These are phyloP conservation scores for Conus betulinus DNA, from an alignment of 1,140 invertebrate species.

Conservation along the genomic window DNA sequence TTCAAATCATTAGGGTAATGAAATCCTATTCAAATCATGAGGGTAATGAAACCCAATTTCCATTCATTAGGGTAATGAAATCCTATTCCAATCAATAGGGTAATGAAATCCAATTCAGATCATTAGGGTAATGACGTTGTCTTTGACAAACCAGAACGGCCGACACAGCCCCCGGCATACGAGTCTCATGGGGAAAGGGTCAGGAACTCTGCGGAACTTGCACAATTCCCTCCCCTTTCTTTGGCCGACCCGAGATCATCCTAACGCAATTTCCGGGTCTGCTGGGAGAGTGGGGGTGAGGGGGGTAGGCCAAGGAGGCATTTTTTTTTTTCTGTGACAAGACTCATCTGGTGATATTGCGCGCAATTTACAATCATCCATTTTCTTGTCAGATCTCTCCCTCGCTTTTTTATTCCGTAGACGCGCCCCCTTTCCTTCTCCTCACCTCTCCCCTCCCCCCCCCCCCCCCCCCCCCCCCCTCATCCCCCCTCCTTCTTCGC, in stretches of 20 bases:
- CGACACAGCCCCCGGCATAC: constrained; percentile 3
- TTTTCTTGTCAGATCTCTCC: constrained; percentile 37
- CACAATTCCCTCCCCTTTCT: background rate
- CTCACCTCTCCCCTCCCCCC: too few relatives aligned
- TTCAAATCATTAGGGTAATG: too few relatives aligned
- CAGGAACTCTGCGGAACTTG: background rate
- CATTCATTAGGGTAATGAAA: background rate
- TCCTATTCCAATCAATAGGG: background rate
- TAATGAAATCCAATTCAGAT: background rate
- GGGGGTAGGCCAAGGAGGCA: too few relatives aligned
- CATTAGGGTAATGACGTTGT: constrained; percentile 32
- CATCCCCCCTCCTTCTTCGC: too few relatives aligned
- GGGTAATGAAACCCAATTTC: constrained; percentile 11
- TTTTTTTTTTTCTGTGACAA: constrained; percentile 32
- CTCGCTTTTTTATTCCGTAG: constrained; percentile 18
- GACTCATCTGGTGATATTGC: constrained; percentile 31
- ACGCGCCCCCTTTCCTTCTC: too few relatives aligned
- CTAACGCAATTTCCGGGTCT: constrained; percentile 30
- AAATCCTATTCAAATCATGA: too few relatives aligned
- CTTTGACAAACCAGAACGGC: constrained; percentile 28
- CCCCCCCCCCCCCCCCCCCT: too few relatives aligned
- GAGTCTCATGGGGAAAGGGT: constrained; percentile 14
- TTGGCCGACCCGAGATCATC: background rate
- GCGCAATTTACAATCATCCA: constrained; percentile 28
- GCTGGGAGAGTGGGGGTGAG: too few relatives aligned